Percentiles rank a stretch among this genome's conserved stretches.
Evolutionary conservation across 2,888 invertebrate species (phyloP).

Genomic region (Drosophila heteroneura): DNA sequence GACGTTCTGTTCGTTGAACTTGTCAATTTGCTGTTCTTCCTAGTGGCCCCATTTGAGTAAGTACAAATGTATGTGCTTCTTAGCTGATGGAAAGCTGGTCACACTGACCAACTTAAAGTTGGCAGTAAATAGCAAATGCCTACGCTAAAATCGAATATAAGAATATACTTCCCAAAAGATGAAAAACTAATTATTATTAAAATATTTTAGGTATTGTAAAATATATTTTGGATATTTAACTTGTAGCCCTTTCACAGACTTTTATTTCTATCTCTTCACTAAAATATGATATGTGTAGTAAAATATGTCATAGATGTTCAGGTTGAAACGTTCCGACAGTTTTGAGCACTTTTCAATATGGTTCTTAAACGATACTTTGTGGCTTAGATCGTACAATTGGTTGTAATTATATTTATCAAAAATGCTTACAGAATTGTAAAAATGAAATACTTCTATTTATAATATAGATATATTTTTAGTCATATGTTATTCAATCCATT

Average conservation of each 20-base stretch:
- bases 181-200: background rate
- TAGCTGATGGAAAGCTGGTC: constrained; percentile 21
- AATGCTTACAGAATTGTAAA: background rate
- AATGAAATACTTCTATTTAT: background rate
- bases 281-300: background rate
- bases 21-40: constrained; percentile 70
- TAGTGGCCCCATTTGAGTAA: constrained; percentile 50
- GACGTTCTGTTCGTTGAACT: constrained; percentile 63
- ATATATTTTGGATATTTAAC: background rate
- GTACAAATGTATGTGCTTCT: constrained; percentile 8
- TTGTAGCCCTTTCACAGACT: background rate
- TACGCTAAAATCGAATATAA: background rate
- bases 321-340: background rate
- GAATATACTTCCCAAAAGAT: background rate
- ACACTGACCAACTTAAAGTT: constrained; percentile 21
- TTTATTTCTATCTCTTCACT: background rate
- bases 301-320: background rate
- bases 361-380: too few species aligned
- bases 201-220: background rate
- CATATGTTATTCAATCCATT: background rate
- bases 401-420: background rate
- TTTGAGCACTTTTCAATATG: background rate
- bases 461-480: background rate
- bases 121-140: background rate
- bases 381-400: background rate